Conservation (phyloP, 92 coral and sea anemone species). For the Hydrozoanthus gracilis region DNA sequence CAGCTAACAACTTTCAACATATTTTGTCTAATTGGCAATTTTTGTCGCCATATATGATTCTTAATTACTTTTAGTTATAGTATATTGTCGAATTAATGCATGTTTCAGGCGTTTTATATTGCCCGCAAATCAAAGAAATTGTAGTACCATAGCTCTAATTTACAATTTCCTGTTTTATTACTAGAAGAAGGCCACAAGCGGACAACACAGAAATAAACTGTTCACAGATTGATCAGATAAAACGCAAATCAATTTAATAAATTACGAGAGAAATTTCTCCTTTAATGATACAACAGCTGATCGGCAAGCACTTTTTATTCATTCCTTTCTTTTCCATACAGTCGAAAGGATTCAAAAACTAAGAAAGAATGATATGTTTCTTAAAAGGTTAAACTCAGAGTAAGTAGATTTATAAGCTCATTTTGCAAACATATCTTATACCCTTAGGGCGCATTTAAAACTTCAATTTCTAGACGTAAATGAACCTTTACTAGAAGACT, state of each 20-base stretch:
- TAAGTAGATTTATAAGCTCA: not conserved
- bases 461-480: not conserved
- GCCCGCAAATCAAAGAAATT: slow-evolving; percentile 1
- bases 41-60: not conserved
- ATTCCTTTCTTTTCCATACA: no score
- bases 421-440: not conserved
- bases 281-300: not conserved
- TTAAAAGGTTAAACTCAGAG: not conserved
- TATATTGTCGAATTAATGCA: slow-evolving; percentile 1
- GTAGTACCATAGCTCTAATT: not conserved
- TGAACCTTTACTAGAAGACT: not conserved
- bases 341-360: not conserved
- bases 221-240: not conserved
- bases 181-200: not conserved
- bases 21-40: slow-evolving; percentile 5
- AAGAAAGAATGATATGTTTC: not conserved
- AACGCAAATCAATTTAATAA: not conserved
- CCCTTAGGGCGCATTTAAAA: not conserved
- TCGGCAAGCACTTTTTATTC: no score
- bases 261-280: not conserved
- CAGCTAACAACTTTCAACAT: not conserved
- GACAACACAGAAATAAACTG: not conserved
- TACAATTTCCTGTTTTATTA: slow-evolving; percentile 16
- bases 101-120: slow-evolving; percentile 3
- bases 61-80: slow-evolving; percentile 7